Evolutionary conservation across 2,797 vertebrate species (phyloP), one percentile per base, ranked within the genome.

Genomic region (Rhynchonycteris naso): DNA sequence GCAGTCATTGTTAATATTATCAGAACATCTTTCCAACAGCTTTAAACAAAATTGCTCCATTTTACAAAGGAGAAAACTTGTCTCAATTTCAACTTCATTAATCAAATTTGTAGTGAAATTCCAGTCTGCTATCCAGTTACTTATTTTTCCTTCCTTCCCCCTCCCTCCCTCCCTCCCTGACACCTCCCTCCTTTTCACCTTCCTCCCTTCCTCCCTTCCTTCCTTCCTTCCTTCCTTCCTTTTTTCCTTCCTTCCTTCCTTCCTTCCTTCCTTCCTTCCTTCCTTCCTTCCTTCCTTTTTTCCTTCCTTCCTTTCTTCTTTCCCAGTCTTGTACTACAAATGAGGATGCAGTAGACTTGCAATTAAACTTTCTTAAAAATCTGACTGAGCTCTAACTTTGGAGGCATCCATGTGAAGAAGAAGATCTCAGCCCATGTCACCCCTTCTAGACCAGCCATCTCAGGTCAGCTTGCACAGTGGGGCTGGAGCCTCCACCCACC

Each of bases 121-220:
- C 11, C 18, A 59, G n/a, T 71, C 52, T 59, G 5, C 14, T 24
- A 59, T 59, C 54, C 52, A 4, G 19, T 14, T 18, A 47, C 28
- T 24, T 7, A 4, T 16, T 63, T 61, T 24, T 26, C 38, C 4
- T 11, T 4, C 4, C 15, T 52, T 33, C 11, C 47, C 35, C 4
- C 10, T 19, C 59, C 19, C 7, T 14, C 3, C n/a, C 16, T 6
- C 15, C 6, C 2, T 19, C 26, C 38, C 28, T 24, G n/a, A n/a
- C n/a, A n/a, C n/a, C n/a, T n/a, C n/a, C n/a, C n/a, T n/a, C n/a
- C n/a, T n/a, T n/a, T n/a, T n/a, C n/a, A n/a, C 19, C 12, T 14
- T 5, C n/a, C 16, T 6, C 15, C 6, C 2, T 19, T 33, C 38
- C 28, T 24, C 18, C 10, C 3, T 4, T 5, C 21, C 30, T 1